Conservation (phyloP, 2,888 invertebrate species). For the Homarus gammarus region DNA sequence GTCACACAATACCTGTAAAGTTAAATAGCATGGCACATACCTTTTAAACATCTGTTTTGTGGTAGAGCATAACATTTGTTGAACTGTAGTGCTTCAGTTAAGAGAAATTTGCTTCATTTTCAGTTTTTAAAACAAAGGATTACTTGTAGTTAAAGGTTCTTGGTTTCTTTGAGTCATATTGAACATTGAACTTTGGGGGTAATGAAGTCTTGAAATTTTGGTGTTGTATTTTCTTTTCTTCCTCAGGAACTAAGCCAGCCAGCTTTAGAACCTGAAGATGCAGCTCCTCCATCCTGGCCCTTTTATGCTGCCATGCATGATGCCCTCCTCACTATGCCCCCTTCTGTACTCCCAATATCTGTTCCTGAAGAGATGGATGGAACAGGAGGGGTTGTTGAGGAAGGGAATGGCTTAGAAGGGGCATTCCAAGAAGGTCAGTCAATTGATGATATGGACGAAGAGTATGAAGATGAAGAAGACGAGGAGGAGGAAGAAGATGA, state of each 20-base stretch:
- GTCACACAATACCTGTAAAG: too few relatives aligned
- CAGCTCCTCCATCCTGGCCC: constrained; percentile 69
- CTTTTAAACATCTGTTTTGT: too few relatives aligned
- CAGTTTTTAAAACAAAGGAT: too few relatives aligned
- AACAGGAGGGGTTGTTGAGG: constrained; percentile 2
- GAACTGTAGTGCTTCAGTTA: too few relatives aligned
- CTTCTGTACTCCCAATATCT: constrained; percentile 54
- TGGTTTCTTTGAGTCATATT: background rate
- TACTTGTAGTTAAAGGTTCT: too few relatives aligned
- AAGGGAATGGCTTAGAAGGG: background rate
- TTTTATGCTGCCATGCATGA: constrained; percentile 70
- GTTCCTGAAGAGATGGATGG: constrained; percentile 37
- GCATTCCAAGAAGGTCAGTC: constrained; percentile 48
- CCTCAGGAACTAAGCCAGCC: constrained; percentile 68
- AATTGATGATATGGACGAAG: constrained; percentile 29
- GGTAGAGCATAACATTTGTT: too few relatives aligned
- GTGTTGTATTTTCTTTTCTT: background rate
- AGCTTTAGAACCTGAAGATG: constrained; percentile 69
- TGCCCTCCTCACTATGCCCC: constrained; percentile 65
- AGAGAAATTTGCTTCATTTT: too few relatives aligned
- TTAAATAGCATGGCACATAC: too few relatives aligned
- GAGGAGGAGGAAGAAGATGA: constrained; percentile 51
- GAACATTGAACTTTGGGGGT: background rate
- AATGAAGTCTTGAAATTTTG: background rate
- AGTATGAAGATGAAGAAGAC: constrained; percentile 44